Percentiles rank a stretch among this genome's conserved stretches.
These are phyloP conservation scores for Cynoglossus semilaevis DNA, from an alignment of 2,113 vertebrate genomes.

Conservation along the genomic window DNA sequence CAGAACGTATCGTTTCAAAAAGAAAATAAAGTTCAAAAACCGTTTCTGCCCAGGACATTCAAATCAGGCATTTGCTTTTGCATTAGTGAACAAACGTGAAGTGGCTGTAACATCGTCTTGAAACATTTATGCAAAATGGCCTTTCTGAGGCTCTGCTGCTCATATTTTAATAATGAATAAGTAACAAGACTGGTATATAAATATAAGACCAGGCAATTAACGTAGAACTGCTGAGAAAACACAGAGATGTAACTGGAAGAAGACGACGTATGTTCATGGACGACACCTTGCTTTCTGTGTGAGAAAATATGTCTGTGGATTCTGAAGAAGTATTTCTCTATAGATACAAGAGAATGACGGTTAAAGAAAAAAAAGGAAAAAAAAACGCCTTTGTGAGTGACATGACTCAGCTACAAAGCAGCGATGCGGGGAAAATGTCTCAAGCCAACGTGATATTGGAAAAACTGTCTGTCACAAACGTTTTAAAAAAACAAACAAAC, in stretches of 20 bases:
- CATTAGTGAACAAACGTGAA: conserved; percentile 59
- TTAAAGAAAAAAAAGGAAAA: no score
- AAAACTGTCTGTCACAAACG: no score
- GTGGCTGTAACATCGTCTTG: conserved; percentile 60
- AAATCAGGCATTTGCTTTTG: conserved; percentile 39
- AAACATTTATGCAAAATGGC: conserved; percentile 74
- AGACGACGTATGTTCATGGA: conserved; percentile 37
- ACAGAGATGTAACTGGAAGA: conserved; percentile 32
- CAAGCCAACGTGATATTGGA: no score
- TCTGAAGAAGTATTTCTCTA: conserved; percentile 18
- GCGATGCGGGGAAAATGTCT: conserved; percentile 34
- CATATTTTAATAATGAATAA: conserved; percentile 72
- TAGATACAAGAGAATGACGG: conserved; percentile 21
- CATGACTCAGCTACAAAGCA: conserved; percentile 22
- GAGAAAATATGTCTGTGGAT: conserved; percentile 23
- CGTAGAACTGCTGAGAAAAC: conserved; percentile 56
- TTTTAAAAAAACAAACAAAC: no score
- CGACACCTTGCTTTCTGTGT: conserved; percentile 38
- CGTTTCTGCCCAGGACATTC: conserved; percentile 51
- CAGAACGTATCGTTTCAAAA: conserved; percentile 17
- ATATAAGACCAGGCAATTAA: conserved; percentile 72
- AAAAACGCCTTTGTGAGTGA: conserved; percentile 34
- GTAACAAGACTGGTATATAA: conserved; percentile 65
- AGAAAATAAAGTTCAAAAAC: conserved; percentile 31
- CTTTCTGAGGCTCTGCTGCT: conserved; percentile 62